Evolutionary conservation across 1,140 invertebrate genomes (phyloP).

Genomic region (Drosophila athabasca): DNA sequence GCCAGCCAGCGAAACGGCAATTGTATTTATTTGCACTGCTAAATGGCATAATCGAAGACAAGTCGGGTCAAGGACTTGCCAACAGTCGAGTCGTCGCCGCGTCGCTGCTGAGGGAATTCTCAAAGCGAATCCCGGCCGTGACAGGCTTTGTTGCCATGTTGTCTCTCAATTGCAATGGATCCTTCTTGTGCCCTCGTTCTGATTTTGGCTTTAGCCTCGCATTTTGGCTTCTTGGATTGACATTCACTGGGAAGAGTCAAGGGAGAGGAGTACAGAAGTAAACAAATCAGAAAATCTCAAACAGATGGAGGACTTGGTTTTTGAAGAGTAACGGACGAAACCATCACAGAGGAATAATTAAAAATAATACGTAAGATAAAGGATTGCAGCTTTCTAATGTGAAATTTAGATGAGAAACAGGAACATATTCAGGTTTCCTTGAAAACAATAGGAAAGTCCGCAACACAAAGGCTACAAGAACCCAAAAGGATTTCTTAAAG

Average conservation of each 20-base stretch:
- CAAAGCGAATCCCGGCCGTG: neutral
- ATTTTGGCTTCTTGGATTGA: constrained; percentile 7
- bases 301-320: no score
- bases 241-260: constrained; percentile 8
- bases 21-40: constrained; percentile 79
- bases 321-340: no score
- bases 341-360: no score
- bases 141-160: constrained; percentile 31
- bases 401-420: no score
- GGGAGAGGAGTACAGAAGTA: neutral
- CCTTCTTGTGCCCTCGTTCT: no score
- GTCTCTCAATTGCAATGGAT: constrained; percentile 19
- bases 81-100: neutral
- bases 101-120: constrained; percentile 10
- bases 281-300: constrained; percentile 12
- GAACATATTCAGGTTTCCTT: no score
- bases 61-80: constrained; percentile 46
- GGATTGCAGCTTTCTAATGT: no score
- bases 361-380: no score
- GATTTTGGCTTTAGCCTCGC: neutral
- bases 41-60: constrained; percentile 75
- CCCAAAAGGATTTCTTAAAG: no score
- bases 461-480: no score
- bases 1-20: constrained; percentile 43
- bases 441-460: no score